Evolutionary conservation across 1,140 invertebrate genomes (phyloP).

Genomic region (Caerostris darwini): DNA sequence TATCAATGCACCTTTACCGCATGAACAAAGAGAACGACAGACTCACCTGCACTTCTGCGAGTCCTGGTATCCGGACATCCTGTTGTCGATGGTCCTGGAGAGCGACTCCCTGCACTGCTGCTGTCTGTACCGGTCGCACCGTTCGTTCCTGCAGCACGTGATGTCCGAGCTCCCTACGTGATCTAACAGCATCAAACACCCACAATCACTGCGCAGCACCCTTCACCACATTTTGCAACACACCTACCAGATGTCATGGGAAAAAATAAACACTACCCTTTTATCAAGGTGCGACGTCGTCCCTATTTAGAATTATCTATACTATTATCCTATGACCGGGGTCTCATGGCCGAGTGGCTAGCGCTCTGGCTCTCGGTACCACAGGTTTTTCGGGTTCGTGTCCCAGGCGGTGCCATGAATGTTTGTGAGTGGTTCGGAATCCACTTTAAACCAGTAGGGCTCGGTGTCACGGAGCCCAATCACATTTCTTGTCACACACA

Average conservation of each 20-base stretch:
- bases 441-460: no score
- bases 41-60: constrained; percentile 63
- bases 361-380: no score
- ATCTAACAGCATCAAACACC: constrained; percentile 60
- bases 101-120: constrained; percentile 59
- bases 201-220: not conserved
- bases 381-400: no score
- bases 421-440: no score
- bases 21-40: not conserved
- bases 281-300: no score
- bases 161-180: constrained; percentile 60
- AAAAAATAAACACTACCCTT: not conserved
- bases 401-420: no score
- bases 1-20: no score
- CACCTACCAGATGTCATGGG: not conserved
- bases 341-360: no score
- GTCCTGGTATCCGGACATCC: constrained; percentile 61
- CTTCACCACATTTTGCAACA: constrained; percentile 8
- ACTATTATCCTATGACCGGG: no score
- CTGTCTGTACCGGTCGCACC: constrained; percentile 40
- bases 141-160: constrained; percentile 63
- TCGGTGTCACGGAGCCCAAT: no score
- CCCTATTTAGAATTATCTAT: no score
- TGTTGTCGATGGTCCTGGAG: constrained; percentile 61
- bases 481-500: no score